Conservation (phyloP, 2,888 invertebrate species). For the Trichacis sp. region DNA sequence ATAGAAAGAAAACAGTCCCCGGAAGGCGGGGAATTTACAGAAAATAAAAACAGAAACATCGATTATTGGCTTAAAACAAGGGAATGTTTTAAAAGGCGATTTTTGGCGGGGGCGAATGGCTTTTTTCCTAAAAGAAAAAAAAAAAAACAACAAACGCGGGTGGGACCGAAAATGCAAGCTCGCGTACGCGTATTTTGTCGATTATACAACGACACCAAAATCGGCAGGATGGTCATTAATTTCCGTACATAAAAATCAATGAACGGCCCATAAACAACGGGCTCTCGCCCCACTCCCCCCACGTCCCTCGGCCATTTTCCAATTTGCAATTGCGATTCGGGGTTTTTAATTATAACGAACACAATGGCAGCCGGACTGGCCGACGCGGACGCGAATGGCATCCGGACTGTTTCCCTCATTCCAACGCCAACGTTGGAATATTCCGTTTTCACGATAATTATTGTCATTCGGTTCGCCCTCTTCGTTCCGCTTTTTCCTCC, state of each 20-base stretch:
- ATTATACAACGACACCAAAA: conserved; percentile 60
- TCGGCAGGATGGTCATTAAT: conserved; percentile 67
- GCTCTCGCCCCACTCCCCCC: conserved; percentile 60
- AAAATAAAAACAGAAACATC: background rate
- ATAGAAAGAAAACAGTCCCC: too few species aligned
- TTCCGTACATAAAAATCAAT: conserved; percentile 68
- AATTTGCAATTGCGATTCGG: conserved; percentile 69
- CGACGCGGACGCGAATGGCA: conserved; percentile 62
- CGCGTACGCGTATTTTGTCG: conserved; percentile 46
- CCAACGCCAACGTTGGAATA: conserved; percentile 57
- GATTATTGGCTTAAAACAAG: background rate
- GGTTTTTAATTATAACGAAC: conserved; percentile 70
- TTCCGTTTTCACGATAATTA: conserved; percentile 67
- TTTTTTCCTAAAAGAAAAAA: background rate
- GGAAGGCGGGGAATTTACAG: too few species aligned
- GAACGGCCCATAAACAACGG: conserved; percentile 50
- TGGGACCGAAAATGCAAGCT: conserved; percentile 28
- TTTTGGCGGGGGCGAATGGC: background rate
- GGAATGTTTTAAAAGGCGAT: background rate
- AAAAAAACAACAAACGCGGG: too few species aligned
- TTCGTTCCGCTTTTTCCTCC: conserved; percentile 11
- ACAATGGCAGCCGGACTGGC: conserved; percentile 61
- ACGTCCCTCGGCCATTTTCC: conserved; percentile 64
- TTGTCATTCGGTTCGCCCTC: conserved; percentile 60
- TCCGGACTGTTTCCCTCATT: conserved; percentile 55